Percentiles rank a stretch among this genome's conserved stretches.
phyloP scores from a whole-genome alignment of 2,113 vertebrate genomes.

The Megaceryle maxima region DNA sequence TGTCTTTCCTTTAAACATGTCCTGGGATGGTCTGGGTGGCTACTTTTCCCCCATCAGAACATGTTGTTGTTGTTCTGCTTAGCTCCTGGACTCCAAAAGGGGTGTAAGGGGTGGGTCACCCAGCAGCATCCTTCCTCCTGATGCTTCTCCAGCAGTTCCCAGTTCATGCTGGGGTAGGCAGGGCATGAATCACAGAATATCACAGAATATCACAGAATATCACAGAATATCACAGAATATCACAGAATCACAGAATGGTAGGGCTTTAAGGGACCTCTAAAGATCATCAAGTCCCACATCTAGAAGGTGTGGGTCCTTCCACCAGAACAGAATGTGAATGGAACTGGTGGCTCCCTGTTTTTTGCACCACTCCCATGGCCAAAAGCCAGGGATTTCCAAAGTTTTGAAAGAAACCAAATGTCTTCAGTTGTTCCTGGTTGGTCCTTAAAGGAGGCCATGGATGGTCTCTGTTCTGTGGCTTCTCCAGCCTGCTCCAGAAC shows the following conservation, averaged over 20 bases:
- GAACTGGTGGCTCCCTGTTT: neutral
- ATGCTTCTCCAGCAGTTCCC: neutral
- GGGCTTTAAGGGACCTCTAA: too few relatives aligned
- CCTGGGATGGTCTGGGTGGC: neutral
- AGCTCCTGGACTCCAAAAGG: neutral
- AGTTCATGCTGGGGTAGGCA: neutral
- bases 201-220: too few relatives aligned
- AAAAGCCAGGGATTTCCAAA: neutral
- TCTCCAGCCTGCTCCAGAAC: neutral
- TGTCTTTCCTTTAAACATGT: neutral
- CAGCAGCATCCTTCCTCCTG: neutral
- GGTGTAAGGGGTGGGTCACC: neutral
- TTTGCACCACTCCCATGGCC: neutral
- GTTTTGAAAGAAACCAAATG: neutral
- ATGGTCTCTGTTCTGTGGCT: neutral
- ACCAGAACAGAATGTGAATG: neutral
- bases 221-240: too few relatives aligned
- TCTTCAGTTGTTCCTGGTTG: accelerated
- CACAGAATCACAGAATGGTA: too few relatives aligned
- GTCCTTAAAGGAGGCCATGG: neutral
- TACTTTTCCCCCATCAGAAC: neutral
- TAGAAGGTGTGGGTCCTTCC: neutral
- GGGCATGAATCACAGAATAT: neutral
- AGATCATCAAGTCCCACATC: too few relatives aligned
- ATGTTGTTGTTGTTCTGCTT: neutral